Conservation (phyloP, 2,113 vertebrate genomes). For the Glaucidium brasilianum region DNA sequence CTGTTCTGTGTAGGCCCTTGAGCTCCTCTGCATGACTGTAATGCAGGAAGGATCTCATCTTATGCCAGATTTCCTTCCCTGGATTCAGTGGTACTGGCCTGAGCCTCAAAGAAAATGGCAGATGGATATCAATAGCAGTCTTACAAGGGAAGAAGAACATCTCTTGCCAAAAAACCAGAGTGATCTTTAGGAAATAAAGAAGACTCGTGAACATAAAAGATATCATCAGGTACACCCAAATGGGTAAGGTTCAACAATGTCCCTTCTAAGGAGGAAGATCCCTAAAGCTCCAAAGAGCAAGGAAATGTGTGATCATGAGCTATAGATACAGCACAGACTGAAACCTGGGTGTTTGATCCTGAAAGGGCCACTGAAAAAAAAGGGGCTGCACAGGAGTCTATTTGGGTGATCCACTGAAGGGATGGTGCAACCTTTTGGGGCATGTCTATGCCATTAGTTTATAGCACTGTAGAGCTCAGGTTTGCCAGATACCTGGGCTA, state of each 20-base stretch:
- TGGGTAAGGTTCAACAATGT: neutral
- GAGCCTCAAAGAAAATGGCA: neutral
- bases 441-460: neutral
- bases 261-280: neutral
- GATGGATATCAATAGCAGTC: neutral
- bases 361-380: neutral
- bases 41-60: neutral
- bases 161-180: neutral
- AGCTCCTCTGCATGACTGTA: neutral
- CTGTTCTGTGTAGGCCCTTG: neutral
- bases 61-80: neutral
- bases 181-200: neutral
- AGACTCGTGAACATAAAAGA: neutral
- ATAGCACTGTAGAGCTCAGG: neutral
- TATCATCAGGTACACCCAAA: neutral
- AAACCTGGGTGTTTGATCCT: neutral
- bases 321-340: neutral
- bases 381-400: neutral
- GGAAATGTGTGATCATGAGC: neutral
- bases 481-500: neutral
- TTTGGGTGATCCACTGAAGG: neutral
- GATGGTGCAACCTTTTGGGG: neutral
- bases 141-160: neutral
- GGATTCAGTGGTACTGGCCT: neutral
- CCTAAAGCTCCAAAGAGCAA: neutral